Evolutionary conservation across 2,888 invertebrate genomes (phyloP).

Genomic region (Herminia tarsipennalis): DNA sequence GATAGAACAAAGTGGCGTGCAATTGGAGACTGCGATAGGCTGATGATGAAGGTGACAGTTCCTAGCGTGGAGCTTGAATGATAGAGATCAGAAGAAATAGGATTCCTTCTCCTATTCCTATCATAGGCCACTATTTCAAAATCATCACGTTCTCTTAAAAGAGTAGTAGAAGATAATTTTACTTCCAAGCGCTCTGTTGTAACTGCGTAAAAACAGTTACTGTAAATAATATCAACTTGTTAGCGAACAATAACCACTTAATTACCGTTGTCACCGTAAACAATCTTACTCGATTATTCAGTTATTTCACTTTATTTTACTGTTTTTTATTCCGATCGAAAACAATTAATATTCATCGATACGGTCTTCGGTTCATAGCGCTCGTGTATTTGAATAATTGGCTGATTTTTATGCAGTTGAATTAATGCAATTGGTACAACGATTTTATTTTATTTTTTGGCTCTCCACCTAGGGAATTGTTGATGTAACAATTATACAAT

Average conservation of each 20-base stretch:
- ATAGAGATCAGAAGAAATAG: too few species aligned
- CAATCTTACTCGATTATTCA: conserved; percentile 54
- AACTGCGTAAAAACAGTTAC: not conserved
- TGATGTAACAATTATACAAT: conserved; percentile 28
- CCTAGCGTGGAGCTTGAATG: too few species aligned
- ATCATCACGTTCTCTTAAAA: too few species aligned
- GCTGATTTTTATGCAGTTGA: conserved; percentile 84
- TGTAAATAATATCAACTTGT: not conserved
- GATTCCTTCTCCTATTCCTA: too few species aligned
- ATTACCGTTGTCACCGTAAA: conserved; percentile 30
- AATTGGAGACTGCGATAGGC: too few species aligned
- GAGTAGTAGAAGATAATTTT: not conserved
- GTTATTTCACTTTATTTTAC: conserved; percentile 51
- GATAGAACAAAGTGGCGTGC: too few species aligned
- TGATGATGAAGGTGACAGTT: too few species aligned
- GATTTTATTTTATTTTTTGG: conserved; percentile 66
- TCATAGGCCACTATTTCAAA: too few species aligned
- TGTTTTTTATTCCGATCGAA: conserved; percentile 63
- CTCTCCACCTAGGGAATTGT: conserved; percentile 49
- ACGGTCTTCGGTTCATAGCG: conserved; percentile 73
- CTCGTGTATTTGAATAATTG: conserved; percentile 81
- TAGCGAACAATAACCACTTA: conserved; percentile 40
- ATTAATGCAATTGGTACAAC: conserved; percentile 81
- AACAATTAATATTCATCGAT: conserved; percentile 83
- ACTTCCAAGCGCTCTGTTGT: not conserved